phyloP scores from a whole-genome alignment of 2,888 invertebrate genomes.

The Melanostoma mellinum region DNA sequence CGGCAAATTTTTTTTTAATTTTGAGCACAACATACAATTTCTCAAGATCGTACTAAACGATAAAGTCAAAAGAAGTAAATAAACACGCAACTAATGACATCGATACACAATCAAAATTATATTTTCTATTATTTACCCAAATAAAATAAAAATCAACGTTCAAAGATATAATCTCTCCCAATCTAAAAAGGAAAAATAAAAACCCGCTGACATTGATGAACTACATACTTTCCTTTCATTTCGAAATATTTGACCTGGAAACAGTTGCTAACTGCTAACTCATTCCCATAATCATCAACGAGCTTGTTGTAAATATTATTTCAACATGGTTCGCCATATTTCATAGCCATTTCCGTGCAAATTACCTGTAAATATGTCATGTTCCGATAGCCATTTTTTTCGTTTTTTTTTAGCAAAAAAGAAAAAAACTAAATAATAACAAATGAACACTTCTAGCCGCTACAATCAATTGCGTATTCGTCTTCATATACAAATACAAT shows the following conservation, averaged over 20 bases:
- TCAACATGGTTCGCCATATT: not conserved
- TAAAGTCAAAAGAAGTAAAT: constrained; percentile 3
- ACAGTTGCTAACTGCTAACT: no score
- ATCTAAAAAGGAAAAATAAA: no score
- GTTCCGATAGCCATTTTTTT: not conserved
- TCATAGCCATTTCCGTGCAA: not conserved
- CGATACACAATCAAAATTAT: no score
- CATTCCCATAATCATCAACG: no score
- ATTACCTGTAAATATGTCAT: not conserved
- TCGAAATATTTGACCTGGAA: not conserved
- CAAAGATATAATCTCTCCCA: not conserved
- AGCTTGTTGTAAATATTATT: not conserved
- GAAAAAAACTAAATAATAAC: not conserved
- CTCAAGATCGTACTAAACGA: not conserved
- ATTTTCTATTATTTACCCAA: not conserved
- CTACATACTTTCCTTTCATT: constrained; percentile 3
- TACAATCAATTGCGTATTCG: no score
- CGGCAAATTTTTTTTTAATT: no score
- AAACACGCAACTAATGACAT: not conserved
- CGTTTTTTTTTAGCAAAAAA: no score
- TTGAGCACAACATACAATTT: no score
- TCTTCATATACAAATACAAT: no score
- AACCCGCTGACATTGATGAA: constrained; percentile 7
- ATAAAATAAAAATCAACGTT: not conserved
- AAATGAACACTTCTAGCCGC: no score